phyloP scores from a whole-genome alignment of 2,797 vertebrate species.

The Phrynocephalus guinanensis region DNA sequence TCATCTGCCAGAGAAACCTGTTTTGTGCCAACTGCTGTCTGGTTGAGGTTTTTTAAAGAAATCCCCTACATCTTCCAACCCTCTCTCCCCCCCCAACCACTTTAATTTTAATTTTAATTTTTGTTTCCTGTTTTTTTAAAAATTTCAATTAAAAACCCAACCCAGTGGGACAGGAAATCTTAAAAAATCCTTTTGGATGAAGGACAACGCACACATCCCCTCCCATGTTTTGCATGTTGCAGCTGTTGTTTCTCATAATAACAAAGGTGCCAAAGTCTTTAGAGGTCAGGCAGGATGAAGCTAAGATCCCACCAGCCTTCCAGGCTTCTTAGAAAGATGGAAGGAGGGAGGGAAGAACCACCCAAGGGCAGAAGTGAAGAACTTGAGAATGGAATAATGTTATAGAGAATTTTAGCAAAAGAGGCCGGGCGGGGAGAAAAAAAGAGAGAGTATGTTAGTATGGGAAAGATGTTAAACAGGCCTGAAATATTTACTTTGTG shows the following conservation, averaged over 20 bases:
- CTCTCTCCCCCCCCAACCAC: neutral
- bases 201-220: constrained; percentile 11
- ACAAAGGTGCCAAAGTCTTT: constrained; percentile 42
- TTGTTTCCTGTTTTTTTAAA: constrained; percentile 8
- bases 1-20: neutral
- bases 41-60: neutral
- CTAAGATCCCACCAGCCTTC: neutral
- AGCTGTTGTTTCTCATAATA: constrained; percentile 35
- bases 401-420: neutral
- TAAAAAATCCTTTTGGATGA: constrained; percentile 23
- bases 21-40: constrained; percentile 28
- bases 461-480: constrained; percentile 15
- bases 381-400: neutral
- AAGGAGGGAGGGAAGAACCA: neutral
- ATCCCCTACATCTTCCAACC: neutral
- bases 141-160: constrained; percentile 14
- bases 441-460: neutral
- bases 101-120: neutral
- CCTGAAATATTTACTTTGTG: neutral
- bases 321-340: constrained; percentile 7
- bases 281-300: constrained; percentile 24
- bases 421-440: neutral
- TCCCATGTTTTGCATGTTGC: constrained; percentile 32
- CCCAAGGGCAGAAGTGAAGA: neutral
- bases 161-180: constrained; percentile 6